These are phyloP conservation scores for Hipparchia semele DNA, from an alignment of 2,888 invertebrate genomes.

Conservation along the genomic window DNA sequence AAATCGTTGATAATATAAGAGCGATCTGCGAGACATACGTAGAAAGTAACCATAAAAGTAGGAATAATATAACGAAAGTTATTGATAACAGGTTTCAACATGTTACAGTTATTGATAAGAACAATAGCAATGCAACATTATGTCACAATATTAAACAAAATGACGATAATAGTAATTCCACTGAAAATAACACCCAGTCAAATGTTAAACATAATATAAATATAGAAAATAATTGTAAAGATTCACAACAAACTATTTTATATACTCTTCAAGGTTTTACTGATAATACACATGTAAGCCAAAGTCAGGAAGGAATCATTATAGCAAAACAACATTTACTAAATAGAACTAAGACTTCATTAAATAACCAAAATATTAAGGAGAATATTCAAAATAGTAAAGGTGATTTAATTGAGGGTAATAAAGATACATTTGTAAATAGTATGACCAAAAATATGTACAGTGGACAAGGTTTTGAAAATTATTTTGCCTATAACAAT, in stretches of 20 bases:
- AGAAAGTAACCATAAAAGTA: neutral
- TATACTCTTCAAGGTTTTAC: constrained; percentile 35
- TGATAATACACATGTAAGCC: constrained; percentile 41
- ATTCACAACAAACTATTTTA: constrained; percentile 39
- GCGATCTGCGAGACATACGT: neutral
- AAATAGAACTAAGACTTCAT: constrained; percentile 10
- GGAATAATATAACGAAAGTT: constrained; percentile 8
- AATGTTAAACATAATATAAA: neutral
- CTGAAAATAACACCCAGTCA: neutral
- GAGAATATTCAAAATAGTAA: neutral
- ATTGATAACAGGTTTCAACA: neutral
- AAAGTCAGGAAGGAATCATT: constrained; percentile 42
- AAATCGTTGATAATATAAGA: neutral
- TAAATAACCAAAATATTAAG: constrained; percentile 1
- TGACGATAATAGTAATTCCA: neutral
- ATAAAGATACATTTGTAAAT: neutral
- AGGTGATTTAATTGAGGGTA: neutral
- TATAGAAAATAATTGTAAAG: constrained; percentile 6
- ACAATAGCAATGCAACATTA: neutral
- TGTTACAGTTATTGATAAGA: neutral
- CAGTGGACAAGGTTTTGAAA: constrained; percentile 17
- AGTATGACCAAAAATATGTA: neutral
- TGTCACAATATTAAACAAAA: neutral
- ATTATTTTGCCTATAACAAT: neutral
- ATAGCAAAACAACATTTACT: constrained; percentile 34